Evolutionary conservation across 2,113 vertebrate species (phyloP).

Genomic region (Columba janthina): DNA sequence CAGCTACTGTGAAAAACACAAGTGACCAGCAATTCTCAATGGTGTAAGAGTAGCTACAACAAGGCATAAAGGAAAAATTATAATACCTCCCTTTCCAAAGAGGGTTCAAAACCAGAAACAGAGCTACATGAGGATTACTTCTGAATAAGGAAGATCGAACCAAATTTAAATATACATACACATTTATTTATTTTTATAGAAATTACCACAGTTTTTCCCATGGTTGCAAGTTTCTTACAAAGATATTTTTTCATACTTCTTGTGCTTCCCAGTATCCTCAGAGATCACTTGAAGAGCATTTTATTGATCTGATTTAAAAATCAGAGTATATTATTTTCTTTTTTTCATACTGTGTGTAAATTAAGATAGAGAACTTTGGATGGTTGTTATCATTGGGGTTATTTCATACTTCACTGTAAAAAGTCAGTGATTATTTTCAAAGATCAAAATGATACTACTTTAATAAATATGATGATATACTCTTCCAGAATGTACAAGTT

Average conservation of each 20-base stretch:
- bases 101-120: background rate
- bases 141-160: background rate
- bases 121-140: background rate
- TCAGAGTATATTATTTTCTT: background rate
- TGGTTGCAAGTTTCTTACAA: background rate
- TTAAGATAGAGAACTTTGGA: conserved; percentile 10
- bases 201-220: background rate
- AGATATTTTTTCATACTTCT: background rate
- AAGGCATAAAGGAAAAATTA: background rate
- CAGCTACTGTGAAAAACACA: background rate
- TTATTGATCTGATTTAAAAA: background rate
- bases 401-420: conserved; percentile 22
- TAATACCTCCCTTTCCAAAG: background rate
- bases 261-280: background rate
- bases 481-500: background rate
- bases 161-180: background rate
- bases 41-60: background rate
- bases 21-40: background rate
- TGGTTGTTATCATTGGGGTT: background rate
- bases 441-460: conserved; percentile 26
- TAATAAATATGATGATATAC: conserved; percentile 9
- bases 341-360: conserved; percentile 9
- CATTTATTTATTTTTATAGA: background rate
- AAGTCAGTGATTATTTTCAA: conserved; percentile 36
- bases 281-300: conserved; percentile 10